Conservation (phyloP, 2,113 vertebrate genomes). For the Podocnemis expansa region DNA sequence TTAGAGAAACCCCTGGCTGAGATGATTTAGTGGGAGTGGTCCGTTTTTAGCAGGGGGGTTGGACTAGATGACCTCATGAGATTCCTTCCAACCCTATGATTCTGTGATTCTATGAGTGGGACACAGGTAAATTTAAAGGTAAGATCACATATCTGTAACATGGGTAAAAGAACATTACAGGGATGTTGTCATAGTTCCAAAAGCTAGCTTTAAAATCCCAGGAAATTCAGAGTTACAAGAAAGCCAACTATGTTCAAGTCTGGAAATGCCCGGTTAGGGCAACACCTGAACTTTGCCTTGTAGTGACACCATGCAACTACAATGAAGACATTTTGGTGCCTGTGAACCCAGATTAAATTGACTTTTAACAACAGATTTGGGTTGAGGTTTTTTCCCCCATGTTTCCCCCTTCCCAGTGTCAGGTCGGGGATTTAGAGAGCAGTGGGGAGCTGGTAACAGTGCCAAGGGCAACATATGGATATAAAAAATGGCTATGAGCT, state of each 20-base stretch:
- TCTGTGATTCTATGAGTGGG: too few species aligned
- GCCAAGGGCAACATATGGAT: background rate
- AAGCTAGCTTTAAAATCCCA: background rate
- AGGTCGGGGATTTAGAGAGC: background rate
- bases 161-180: background rate
- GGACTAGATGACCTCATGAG: too few species aligned
- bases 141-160: background rate
- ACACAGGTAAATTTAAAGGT: background rate
- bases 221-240: background rate
- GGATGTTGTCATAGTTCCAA: background rate
- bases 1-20: too few species aligned
- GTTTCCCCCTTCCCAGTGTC: fast-evolving
- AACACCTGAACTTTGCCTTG: background rate
- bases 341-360: background rate
- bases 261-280: background rate
- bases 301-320: background rate
- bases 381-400: background rate
- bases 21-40: too few species aligned
- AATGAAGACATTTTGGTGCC: background rate
- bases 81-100: too few species aligned
- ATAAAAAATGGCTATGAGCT: fast-evolving
- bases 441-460: background rate
- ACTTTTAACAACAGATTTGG: background rate
- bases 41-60: too few species aligned
- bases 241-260: background rate